Conservation (phyloP, 2,797 vertebrate genomes). For the Darevskia mixta region DNA sequence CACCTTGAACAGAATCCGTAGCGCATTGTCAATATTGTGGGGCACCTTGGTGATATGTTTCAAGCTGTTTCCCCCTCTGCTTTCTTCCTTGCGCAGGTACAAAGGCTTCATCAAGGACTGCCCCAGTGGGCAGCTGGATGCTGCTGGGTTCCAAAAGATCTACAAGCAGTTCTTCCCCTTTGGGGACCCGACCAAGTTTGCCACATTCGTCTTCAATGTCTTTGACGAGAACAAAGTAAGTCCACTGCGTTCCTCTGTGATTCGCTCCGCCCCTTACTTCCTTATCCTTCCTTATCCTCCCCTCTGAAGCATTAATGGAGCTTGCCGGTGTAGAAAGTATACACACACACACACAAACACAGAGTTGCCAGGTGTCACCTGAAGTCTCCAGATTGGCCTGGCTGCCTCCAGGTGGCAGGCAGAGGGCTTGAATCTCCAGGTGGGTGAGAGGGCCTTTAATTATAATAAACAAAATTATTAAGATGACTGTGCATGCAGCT, state of each 20-base stretch:
- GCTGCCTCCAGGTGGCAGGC: too few relatives aligned
- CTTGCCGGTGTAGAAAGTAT: background rate
- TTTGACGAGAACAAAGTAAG: constrained; percentile 98
- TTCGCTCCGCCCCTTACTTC: fast-evolving
- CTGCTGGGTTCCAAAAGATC: constrained; percentile 97
- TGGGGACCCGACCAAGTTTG: constrained; percentile 97
- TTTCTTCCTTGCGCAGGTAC: constrained; percentile 84
- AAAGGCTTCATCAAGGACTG: constrained; percentile 99
- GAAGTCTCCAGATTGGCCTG: too few relatives aligned
- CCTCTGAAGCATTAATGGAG: background rate
- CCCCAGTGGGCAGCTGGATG: constrained; percentile 96
- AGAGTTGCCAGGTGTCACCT: too few relatives aligned
- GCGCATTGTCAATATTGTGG: too few relatives aligned
- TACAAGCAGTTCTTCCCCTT: constrained; percentile 99
- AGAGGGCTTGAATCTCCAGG: too few relatives aligned
- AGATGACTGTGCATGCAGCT: too few relatives aligned
- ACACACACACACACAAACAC: too few relatives aligned
- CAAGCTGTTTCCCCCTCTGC: too few relatives aligned
- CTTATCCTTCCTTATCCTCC: too few relatives aligned
- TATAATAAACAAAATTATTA: too few relatives aligned
- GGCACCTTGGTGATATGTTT: too few relatives aligned
- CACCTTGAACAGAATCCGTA: background rate
- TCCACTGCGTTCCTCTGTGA: fast-evolving
- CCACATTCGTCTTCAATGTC: constrained; percentile 98
- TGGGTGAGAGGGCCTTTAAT: too few relatives aligned